Evolutionary conservation across 2,797 vertebrate genomes (phyloP).

Genomic region (Peromyscus eremicus): DNA sequence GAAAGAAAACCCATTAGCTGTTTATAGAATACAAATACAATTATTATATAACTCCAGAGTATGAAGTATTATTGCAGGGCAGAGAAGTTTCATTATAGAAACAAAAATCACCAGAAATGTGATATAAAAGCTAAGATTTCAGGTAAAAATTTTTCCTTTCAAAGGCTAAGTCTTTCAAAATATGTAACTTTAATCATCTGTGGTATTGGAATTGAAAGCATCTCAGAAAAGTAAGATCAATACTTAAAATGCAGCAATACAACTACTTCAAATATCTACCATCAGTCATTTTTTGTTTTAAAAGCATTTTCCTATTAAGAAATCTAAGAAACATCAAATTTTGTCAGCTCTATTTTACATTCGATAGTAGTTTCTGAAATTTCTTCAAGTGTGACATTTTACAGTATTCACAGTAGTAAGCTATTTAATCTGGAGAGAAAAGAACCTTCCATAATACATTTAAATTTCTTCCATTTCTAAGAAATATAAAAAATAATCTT

Average conservation of each 20-base stretch:
- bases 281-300: background rate
- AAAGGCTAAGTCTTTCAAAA: constrained; percentile 35
- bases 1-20: constrained; percentile 18
- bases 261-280: constrained; percentile 26
- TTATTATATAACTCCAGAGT: background rate
- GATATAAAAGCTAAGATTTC: constrained; percentile 32
- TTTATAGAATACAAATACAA: constrained; percentile 56
- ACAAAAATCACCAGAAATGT: constrained; percentile 21
- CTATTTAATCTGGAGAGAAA: background rate
- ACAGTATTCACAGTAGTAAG: constrained; percentile 43
- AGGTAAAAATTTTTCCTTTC: constrained; percentile 54
- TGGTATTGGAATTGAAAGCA: background rate
- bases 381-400: constrained; percentile 40
- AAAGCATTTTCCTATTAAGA: constrained; percentile 21
- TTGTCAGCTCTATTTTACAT: background rate
- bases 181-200: constrained; percentile 45
- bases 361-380: background rate
- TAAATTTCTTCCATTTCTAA: constrained; percentile 41
- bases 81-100: constrained; percentile 13
- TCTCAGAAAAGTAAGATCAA: background rate
- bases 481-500: constrained; percentile 15
- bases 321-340: constrained; percentile 22
- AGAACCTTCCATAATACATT: background rate
- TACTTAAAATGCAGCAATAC: background rate
- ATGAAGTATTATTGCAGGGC: background rate